Base-by-base conservation (phyloP, 2,888 invertebrate genomes). In the Acronicta alni region DNA sequence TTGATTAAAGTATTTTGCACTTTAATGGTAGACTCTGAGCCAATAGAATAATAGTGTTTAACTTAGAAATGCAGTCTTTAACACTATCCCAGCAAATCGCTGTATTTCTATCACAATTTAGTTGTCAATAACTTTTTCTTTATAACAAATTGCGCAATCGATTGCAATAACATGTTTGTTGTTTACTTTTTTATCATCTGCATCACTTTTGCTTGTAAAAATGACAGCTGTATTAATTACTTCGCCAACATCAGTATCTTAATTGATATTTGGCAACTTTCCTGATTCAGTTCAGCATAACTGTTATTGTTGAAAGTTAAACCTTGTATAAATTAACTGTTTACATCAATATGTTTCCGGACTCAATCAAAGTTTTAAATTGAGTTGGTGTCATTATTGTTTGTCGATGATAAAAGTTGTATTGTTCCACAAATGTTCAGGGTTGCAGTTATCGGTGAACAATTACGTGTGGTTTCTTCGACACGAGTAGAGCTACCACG, bases 191-290 rank as follows among this genome's bases (percentile, higher is more conserved):
- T 51, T 41, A 54, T 41, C 41, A 47, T n/a, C 51, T 51, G 17
- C 23, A 67, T 56, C 56, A 56, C 52, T 69, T 52, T 66, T 57
- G 16, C 43, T 58, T 47, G 42, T 54, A 54, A 51, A 56, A 68
- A 58, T 41, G 42, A 59, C 54, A 46, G 44, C 51, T 20, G 23
- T 56, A 59, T 58, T 69, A 62, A 74, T 69, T 54, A 55, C 55
- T 56, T 14, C 30, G 56, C 32, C 54, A 30, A 54, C 53, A 57
- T 48, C 43, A 42, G 38, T 53, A 35, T 35, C 45, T 60, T 71
- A 71, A 76, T 76, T 76, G 72, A 44, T 69, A 66, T 72, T 77
- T 74, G 70, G 73, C 76, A 75, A 65, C 70, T 67, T 59, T 67
- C 59, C 61, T 62, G 46, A 56, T 62, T 47, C 55, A 48, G 51